Evolutionary conservation across 2,797 vertebrate species (phyloP), one percentile per base, ranked within the genome.

Genomic region (Serranus cabrilla): DNA sequence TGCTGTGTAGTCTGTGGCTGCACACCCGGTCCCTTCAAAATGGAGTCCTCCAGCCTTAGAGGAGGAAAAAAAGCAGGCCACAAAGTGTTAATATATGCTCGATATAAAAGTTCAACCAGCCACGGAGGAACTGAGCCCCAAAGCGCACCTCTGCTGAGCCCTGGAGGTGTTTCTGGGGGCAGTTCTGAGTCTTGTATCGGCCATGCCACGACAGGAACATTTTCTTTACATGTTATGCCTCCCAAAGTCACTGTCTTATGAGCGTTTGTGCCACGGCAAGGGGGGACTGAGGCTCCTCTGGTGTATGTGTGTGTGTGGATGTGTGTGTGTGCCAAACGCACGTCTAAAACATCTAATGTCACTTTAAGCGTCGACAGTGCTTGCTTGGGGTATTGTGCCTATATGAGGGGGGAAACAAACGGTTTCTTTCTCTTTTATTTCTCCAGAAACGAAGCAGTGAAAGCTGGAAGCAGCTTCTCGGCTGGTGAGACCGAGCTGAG

Each of bases 21-120:
- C 74, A 78, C 80, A 85, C 84, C 91, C 88, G 85, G 72, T 83
- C 84, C 83, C 91, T 92, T 93, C 94, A 96, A 96, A 95, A 96
- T 96, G 95, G 95, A 96, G 94, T 95, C 81, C 80, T 90, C 82
- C 80, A 85, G 87, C 83, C 81, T 85, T 51, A 78, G 81, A 80
- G 70, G 73, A 76, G 79, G 59, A 69, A 74, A 91, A 75, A 63
- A 86, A 91, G 74, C 86, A 91, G 91, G 91, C 91, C 91, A 86
- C 84, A 85, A 88, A 91, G 90, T 90, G 87, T 91, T 87, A 86
- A 89, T 76, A 50, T 27, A 80, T 73, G 81, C 71, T 73, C 85
- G 81, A 78, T 82, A 64, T 71, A 83, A 90, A 34, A 89, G 82
- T 88, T 87, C 82, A 87, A 3, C 74, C 75, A 72, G 70, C 42